Percentiles rank a stretch among this genome's conserved stretches.
These are phyloP conservation scores for Acrocephalus arundinaceus DNA, from an alignment of 2,113 vertebrate genomes.

Conservation along the genomic window DNA sequence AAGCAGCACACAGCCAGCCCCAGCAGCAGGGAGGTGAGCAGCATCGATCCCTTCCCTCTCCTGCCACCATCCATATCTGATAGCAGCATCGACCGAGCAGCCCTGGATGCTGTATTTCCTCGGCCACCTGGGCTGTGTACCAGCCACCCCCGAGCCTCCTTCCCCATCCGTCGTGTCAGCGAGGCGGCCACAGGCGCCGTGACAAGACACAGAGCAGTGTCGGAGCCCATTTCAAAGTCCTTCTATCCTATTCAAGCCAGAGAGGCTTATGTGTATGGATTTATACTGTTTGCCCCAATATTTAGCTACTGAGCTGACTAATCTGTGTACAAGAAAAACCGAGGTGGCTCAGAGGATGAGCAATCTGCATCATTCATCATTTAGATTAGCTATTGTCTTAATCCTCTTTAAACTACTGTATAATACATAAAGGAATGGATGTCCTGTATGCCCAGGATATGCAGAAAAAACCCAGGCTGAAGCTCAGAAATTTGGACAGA, in stretches of 20 bases:
- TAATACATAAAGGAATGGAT: constrained; percentile 47
- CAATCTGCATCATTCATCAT: constrained; percentile 55
- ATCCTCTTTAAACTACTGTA: constrained; percentile 56
- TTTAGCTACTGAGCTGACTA: constrained; percentile 49
- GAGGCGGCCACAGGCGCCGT: fast-evolving
- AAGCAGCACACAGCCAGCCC: neutral
- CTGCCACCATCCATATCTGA: neutral
- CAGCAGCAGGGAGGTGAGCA: neutral
- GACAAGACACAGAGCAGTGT: neutral
- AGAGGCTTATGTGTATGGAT: constrained; percentile 46
- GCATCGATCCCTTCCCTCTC: neutral
- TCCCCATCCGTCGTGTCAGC: neutral
- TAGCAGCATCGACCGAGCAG: neutral
- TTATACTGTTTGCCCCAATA: constrained; percentile 59
- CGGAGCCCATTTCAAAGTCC: neutral
- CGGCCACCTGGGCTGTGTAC: neutral
- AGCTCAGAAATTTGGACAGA: neutral
- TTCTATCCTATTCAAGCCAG: constrained; percentile 33
- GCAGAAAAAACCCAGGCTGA: neutral
- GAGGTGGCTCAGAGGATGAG: constrained; percentile 15
- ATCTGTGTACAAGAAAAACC: constrained; percentile 39
- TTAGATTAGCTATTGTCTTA: constrained; percentile 63
- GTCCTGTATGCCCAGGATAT: neutral
- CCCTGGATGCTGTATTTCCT: neutral
- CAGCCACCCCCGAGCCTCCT: neutral